Conservation (phyloP, 2,888 invertebrate genomes). For the Argynnis bischoffii region DNA sequence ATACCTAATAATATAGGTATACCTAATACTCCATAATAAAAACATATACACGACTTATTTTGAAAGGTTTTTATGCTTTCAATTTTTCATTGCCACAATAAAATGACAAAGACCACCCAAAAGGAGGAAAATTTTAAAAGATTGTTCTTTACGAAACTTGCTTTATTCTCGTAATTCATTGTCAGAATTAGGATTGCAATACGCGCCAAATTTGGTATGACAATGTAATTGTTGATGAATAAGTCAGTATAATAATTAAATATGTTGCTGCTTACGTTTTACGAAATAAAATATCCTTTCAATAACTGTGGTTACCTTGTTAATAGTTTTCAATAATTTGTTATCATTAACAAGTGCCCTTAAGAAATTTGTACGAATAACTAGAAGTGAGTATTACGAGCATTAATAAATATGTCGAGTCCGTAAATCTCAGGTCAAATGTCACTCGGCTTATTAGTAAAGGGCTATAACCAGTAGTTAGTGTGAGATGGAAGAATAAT, state of each 20-base stretch:
- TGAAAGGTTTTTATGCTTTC: conserved; percentile 31
- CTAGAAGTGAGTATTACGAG: background rate
- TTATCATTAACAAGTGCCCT: no score
- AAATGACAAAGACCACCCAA: conserved; percentile 43
- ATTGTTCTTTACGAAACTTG: conserved; percentile 39
- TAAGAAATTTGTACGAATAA: background rate
- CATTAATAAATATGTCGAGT: conserved; percentile 1
- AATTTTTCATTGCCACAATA: conserved; percentile 42
- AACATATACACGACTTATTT: conserved; percentile 11
- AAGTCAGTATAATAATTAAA: background rate
- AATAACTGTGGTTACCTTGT: no score
- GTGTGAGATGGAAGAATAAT: conserved; percentile 67
- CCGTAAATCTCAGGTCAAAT: conserved; percentile 24
- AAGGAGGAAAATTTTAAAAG: conserved; percentile 40
- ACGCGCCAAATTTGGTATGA: conserved; percentile 18
- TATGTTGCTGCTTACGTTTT: no score
- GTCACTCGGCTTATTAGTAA: conserved; percentile 27
- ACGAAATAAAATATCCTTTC: no score
- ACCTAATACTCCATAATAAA: background rate
- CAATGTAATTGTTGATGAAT: conserved; percentile 11
- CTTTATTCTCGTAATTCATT: conserved; percentile 40
- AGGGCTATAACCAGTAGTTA: conserved; percentile 63
- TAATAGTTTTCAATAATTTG: no score
- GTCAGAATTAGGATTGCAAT: conserved; percentile 35
- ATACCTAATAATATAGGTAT: conserved; percentile 3